Evolutionary conservation across 2,113 vertebrate species (phyloP), one percentile per base, ranked within the genome.

Genomic region (Euleptes europaea): DNA sequence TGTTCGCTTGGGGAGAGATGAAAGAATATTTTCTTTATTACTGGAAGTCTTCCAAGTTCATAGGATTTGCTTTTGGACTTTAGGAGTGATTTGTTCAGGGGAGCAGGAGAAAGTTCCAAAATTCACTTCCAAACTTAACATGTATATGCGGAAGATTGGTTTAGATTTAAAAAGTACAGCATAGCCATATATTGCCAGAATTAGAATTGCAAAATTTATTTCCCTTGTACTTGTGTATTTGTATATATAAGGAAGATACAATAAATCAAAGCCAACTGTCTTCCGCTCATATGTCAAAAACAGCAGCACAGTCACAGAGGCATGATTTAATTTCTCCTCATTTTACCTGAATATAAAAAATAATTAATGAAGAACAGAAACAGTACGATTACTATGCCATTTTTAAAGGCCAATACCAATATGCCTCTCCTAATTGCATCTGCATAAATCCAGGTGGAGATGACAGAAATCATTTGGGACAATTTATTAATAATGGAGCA

Each of bases 231-330:
- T 75, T 84, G 76, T 35, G 44, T 67, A 74, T 86, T 73, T 77
- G 65, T 51, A 40, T n/a, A 49, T 33, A 47, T 28, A 67, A 44
- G 75, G 73, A 78, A 79, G 76, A 47, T 60, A 35, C 74, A 80
- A 70, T 86, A 79, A 86, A 83, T 86, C 60, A 89, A 83, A 83
- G 33, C 21, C 70, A 79, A 8, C 6, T 66, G 60, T 65, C 47
- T 83, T 42, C 31, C 15, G 35, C 17, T 69, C 2, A 21, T 73
- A 89, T n/a, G 76, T 83, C 73, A 86, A 78, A n/a, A 82, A 75
- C 42, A 47, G 33, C 44, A 33, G 23, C 67, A 35, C 75, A 78
- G 65, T 77, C 47, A 73, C 73, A 83, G 42, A 60, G 49, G 31
- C 19, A 82, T 78, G 47, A 84, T 9, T 84, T 74, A 47, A 85